Evolutionary conservation across 2,113 vertebrate genomes (phyloP).

Genomic region (Sturnus vulgaris): DNA sequence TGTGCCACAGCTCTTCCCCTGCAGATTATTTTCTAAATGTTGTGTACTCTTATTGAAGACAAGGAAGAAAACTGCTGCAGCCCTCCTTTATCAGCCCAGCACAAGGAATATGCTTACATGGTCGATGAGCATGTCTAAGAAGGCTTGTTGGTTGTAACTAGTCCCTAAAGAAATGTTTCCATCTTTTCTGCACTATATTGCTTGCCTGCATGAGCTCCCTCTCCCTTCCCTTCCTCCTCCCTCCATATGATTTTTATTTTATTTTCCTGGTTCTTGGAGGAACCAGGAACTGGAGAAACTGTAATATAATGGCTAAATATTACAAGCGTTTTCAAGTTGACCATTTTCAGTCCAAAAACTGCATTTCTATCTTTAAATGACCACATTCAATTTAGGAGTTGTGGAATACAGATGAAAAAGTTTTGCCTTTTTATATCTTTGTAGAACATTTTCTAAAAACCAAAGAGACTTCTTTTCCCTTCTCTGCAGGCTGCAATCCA

Average conservation of each 20-base stretch:
- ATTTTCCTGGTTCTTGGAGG: neutral
- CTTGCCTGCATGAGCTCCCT: slow-evolving; percentile 9
- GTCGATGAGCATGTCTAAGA: slow-evolving; percentile 71
- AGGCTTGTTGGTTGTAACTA: slow-evolving; percentile 64
- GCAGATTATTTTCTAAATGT: slow-evolving; percentile 66
- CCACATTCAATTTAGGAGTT: neutral
- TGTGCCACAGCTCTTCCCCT: slow-evolving; percentile 47
- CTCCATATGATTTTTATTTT: neutral
- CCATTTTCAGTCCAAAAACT: neutral
- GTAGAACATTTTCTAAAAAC: neutral
- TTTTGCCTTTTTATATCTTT: neutral
- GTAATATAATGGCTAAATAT: neutral
- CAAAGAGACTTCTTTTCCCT: neutral
- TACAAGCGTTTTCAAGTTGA: neutral
- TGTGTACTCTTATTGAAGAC: slow-evolving; percentile 50
- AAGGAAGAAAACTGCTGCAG: slow-evolving; percentile 36
- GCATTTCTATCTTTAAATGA: neutral
- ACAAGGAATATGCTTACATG: slow-evolving; percentile 72
- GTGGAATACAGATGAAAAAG: neutral
- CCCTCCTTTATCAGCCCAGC: slow-evolving; percentile 63
- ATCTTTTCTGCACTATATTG: slow-evolving; percentile 17
- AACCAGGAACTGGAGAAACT: no score
- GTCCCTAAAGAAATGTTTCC: slow-evolving; percentile 64
- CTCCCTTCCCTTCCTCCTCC: neutral
- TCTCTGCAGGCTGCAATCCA: neutral